These are phyloP conservation scores for Ophion costatus DNA, from an alignment of 2,888 invertebrate species.

Conservation along the genomic window DNA sequence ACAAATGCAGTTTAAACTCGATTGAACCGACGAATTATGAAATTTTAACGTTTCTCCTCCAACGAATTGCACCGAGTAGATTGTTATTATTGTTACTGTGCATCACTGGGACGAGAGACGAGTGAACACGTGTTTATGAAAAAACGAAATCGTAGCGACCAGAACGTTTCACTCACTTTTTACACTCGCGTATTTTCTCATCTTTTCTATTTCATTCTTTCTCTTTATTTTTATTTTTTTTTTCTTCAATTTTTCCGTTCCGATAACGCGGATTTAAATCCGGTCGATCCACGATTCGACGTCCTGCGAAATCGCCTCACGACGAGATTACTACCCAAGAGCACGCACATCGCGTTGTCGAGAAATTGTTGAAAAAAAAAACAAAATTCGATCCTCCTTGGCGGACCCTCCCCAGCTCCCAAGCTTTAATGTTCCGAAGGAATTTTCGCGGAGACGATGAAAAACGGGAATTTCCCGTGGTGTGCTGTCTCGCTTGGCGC, in stretches of 20 bases:
- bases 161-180: constrained; percentile 5
- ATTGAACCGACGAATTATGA: constrained; percentile 56
- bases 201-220: background rate
- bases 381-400: too few species aligned
- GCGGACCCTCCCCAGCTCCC: too few species aligned
- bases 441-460: too few species aligned
- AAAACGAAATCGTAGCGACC: constrained; percentile 13
- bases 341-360: constrained; percentile 40
- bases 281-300: constrained; percentile 74
- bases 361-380: background rate
- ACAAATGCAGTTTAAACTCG: constrained; percentile 58
- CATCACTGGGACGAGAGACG: constrained; percentile 12
- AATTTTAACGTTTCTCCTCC: constrained; percentile 50
- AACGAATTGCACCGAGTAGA: constrained; percentile 53
- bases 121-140: background rate
- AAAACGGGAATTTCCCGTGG: background rate
- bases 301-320: constrained; percentile 75
- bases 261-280: constrained; percentile 71
- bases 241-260: background rate
- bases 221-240: background rate
- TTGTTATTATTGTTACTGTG: constrained; percentile 22
- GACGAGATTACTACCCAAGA: constrained; percentile 47
- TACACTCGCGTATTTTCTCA: background rate
- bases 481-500: constrained; percentile 5
- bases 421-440: background rate